phyloP scores from a whole-genome alignment of 2,113 vertebrate species.

The Petromus typicus region DNA sequence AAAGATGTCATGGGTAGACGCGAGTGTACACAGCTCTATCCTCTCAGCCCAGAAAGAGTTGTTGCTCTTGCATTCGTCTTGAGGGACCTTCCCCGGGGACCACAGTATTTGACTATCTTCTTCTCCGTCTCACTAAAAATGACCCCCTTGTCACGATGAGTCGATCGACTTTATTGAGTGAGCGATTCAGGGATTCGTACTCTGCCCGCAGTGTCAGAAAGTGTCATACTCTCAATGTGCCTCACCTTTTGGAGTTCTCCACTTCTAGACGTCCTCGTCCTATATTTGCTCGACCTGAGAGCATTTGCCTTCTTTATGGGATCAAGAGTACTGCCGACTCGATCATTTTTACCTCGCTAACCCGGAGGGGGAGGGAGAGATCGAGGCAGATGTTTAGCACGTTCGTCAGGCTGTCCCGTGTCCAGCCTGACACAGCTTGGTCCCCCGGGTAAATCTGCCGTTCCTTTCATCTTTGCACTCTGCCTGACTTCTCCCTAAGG shows the following conservation, averaged over 20 bases:
- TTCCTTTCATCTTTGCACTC: not conserved
- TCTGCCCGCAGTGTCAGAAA: not conserved
- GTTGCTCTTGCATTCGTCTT: accelerated
- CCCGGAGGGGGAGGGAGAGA: accelerated
- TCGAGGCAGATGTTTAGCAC: too few relatives aligned
- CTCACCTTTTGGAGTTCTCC: too few relatives aligned
- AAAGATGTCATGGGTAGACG: not conserved
- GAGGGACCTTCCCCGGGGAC: not conserved
- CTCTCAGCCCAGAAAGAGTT: not conserved
- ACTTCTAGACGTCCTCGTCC: not conserved
- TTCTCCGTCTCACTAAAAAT: accelerated
- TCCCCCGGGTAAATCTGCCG: accelerated
- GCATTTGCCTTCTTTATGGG: accelerated
- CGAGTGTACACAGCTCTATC: not conserved
- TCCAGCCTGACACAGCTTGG: not conserved
- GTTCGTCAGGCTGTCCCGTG: not conserved
- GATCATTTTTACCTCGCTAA: not conserved
- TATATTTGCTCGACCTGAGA: accelerated
- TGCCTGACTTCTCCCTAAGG: accelerated
- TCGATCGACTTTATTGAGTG: not conserved
- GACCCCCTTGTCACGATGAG: not conserved
- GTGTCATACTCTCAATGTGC: accelerated
- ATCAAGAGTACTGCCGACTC: not conserved
- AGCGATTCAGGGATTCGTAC: accelerated
- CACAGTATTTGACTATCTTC: accelerated